These are phyloP conservation scores for Phallusia fumigata DNA, from an alignment of 23 tunicate genomes.

Conservation along the genomic window DNA sequence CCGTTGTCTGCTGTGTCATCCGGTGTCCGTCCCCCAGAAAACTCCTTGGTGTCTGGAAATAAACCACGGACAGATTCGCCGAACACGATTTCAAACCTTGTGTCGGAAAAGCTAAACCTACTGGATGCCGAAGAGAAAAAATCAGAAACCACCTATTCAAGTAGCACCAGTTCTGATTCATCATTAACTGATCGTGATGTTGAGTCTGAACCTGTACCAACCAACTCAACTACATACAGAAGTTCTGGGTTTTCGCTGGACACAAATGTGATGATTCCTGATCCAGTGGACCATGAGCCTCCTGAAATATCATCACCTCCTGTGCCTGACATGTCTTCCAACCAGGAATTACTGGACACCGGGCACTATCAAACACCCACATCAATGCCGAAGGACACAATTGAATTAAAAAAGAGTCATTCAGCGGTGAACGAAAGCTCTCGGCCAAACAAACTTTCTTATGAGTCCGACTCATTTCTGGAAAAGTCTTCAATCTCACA, in stretches of 20 bases:
- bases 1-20: constrained; percentile 25
- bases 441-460: constrained; percentile 16
- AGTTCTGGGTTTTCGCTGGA: neutral
- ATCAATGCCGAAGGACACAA: constrained; percentile 19
- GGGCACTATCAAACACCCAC: constrained; percentile 55
- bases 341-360: neutral
- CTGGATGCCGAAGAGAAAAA: neutral
- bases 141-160: neutral
- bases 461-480: constrained; percentile 63
- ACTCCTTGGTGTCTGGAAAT: constrained; percentile 8
- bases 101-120: constrained; percentile 15
- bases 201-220: neutral
- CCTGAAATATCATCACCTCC: constrained; percentile 16
- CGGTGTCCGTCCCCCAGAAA: constrained; percentile 26
- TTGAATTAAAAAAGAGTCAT: constrained; percentile 16
- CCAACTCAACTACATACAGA: neutral
- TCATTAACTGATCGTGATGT: neutral
- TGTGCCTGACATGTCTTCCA: neutral
- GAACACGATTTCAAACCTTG: constrained; percentile 20
- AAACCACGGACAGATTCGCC: constrained; percentile 15
- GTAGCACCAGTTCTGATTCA: neutral
- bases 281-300: neutral
- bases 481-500: constrained; percentile 67
- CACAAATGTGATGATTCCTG: neutral
- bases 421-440: neutral